These are phyloP conservation scores for Hydrochoerus hydrochaeris DNA, from an alignment of 2,113 vertebrate species.

Conservation along the genomic window DNA sequence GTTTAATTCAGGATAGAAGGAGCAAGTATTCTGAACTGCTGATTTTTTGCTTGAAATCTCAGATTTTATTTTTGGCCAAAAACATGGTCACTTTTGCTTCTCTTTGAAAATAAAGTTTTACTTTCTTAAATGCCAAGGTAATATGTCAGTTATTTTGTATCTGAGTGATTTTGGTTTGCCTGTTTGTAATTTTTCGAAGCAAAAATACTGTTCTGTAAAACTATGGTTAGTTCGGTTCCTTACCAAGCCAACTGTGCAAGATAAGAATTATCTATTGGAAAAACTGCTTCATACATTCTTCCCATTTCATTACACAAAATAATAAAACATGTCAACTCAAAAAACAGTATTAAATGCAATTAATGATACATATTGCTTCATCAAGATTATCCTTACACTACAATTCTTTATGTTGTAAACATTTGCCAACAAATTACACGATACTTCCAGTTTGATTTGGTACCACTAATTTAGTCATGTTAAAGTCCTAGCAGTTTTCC, in stretches of 20 bases:
- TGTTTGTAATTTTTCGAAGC: neutral
- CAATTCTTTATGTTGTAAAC: neutral
- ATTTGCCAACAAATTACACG: neutral
- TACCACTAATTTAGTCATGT: neutral
- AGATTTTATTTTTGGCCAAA: neutral
- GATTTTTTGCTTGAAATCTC: neutral
- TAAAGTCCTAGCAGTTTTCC: neutral
- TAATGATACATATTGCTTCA: slow-evolving; percentile 8
- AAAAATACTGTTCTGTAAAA: neutral
- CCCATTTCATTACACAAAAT: neutral
- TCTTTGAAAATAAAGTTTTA: slow-evolving; percentile 33
- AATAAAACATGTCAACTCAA: slow-evolving; percentile 11
- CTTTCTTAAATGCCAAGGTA: slow-evolving; percentile 6
- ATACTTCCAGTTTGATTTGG: neutral
- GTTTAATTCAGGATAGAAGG: neutral
- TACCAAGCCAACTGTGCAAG: neutral
- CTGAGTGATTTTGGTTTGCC: neutral
- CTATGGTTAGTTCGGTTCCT: neutral
- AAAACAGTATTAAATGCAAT: neutral
- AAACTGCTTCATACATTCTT: neutral
- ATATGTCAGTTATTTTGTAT: neutral
- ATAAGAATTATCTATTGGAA: neutral
- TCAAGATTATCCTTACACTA: neutral
- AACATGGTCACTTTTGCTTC: neutral
- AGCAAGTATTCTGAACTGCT: neutral